Percentiles rank a stretch among this genome's conserved stretches.
phyloP scores from a whole-genome alignment of 2,113 vertebrate species.

The Chamaetylas fuelleborni region DNA sequence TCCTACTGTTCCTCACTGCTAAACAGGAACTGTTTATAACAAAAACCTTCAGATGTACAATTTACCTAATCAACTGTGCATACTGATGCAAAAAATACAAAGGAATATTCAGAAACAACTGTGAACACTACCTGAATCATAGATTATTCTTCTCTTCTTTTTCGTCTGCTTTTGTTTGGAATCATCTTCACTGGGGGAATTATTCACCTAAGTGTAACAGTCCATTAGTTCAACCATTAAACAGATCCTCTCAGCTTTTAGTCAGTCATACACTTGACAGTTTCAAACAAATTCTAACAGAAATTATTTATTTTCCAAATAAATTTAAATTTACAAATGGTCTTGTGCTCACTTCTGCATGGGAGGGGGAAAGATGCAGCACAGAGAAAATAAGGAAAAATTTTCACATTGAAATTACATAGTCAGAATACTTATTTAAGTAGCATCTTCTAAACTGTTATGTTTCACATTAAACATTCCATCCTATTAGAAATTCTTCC shows the following conservation, averaged over 20 bases:
- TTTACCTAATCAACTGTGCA: background rate
- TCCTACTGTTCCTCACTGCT: background rate
- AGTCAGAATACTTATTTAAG: background rate
- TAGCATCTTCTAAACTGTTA: background rate
- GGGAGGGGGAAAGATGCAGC: background rate
- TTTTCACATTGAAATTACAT: background rate
- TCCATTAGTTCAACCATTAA: constrained; percentile 15
- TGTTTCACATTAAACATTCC: background rate
- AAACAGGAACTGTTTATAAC: background rate
- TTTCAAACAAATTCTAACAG: background rate
- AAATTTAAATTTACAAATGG: background rate
- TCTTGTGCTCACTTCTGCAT: background rate
- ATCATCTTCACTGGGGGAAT: constrained; percentile 71
- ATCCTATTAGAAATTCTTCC: background rate
- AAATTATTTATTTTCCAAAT: background rate
- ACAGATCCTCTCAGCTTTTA: background rate
- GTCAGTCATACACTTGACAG: background rate
- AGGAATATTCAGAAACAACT: background rate
- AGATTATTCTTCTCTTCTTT: constrained; percentile 85
- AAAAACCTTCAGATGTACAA: background rate
- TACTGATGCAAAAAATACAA: background rate
- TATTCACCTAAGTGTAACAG: constrained; percentile 76
- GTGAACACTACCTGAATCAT: constrained; percentile 81
- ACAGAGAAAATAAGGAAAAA: background rate
- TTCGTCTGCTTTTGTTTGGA: constrained; percentile 69